Evolutionary conservation across 2,113 vertebrate species (phyloP).

Genomic region (Paramormyrops kingsleyae): DNA sequence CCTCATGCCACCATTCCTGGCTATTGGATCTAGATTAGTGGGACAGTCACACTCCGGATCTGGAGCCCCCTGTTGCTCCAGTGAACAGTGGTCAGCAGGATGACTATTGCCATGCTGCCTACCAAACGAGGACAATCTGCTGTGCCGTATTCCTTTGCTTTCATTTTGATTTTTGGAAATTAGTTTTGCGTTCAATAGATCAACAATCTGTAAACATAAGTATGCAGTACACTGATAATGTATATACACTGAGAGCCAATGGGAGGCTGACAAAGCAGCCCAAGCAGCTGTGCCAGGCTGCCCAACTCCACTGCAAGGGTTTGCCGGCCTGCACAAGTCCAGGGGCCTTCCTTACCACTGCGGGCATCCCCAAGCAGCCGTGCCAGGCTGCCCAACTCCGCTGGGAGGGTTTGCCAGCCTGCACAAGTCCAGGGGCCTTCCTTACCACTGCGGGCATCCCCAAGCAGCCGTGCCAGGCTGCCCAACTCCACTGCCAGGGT

Average conservation of each 20-base stretch:
- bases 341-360: not conserved
- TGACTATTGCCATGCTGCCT: not conserved
- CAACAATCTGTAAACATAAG: not conserved
- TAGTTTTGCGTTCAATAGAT: not conserved
- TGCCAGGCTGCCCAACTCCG: not conserved
- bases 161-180: not conserved
- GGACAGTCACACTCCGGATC: not conserved
- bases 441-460: not conserved
- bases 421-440: not conserved
- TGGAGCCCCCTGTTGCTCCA: not conserved
- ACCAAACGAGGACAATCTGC: not conserved
- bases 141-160: not conserved
- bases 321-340: not conserved
- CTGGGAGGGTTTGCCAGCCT: not conserved
- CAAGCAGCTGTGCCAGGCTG: not conserved
- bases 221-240: not conserved
- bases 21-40: not conserved
- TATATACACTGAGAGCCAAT: not conserved
- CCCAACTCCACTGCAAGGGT: not conserved
- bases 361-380: not conserved
- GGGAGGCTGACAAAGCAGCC: not conserved
- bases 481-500: not conserved
- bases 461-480: not conserved
- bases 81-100: not conserved
- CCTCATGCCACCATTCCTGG: not conserved